Base-by-base conservation (phyloP, 2,797 vertebrate species). In the Pitangus sulphuratus region DNA sequence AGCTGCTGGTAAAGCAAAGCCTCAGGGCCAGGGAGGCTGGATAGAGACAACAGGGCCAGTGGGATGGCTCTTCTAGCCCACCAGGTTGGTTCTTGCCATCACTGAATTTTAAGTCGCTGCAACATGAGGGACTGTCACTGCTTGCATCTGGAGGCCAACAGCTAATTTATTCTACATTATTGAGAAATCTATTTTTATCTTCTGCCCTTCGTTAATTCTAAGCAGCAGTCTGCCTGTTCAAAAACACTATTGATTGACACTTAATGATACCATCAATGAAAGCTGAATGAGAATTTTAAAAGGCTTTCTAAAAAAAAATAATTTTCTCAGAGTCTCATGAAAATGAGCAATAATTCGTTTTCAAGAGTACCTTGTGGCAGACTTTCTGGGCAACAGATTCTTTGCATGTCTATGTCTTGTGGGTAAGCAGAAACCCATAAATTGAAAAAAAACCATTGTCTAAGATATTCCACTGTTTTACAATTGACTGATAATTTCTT, bases 161-260 rank as follows among this genome's bases (percentile, higher is more conserved):
- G 31, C 45, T 74, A 47, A 50, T 93, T 94, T 85, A 84, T 57
- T 68, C 50, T 64, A 51, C n/a, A 31, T 95, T 93, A 77, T 45
- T 78, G 84, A 95, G 75, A 88, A 77, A 74, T 48, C 69, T 94
- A 19, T 80, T 96, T 87, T 85, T 89, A 76, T 81, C 60, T 90
- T 79, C 90, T 82, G 61, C 44, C 71, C 69, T 87, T 71, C 4
- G 12, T 88, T 74, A 94, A 75, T 22, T 66, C 60, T 65, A 71
- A 86, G 87, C 61, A 45, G 21, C 18, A 22, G 75, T 40, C 75
- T 89, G 42, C 35, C 66, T 77, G 58, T 78, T 93, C 64, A 88
- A 84, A 95, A 92, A 28, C 75, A 79, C 24, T 76, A 60, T 7
- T 50, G 88, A 79, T 26, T 87, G 64, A 65, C 54, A 76, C 33